phyloP scores from a whole-genome alignment of 2,113 vertebrate genomes.

The Pteruthius melanotis region DNA sequence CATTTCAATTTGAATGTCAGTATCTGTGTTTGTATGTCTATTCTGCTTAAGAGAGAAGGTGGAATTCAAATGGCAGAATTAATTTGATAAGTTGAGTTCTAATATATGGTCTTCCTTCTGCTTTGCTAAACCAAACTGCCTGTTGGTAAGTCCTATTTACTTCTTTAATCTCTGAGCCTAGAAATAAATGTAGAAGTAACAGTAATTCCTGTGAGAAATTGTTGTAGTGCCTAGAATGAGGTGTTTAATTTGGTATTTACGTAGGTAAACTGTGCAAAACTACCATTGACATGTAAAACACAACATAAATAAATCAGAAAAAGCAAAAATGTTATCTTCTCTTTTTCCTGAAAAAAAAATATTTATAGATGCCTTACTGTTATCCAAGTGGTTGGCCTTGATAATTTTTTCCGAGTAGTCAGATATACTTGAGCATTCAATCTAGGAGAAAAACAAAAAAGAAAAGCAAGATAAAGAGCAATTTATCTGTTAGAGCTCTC shows the following conservation, averaged over 20 bases:
- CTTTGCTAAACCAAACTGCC: not conserved
- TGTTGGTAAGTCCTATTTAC: not conserved
- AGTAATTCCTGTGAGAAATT: not conserved
- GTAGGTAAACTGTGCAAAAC: not conserved
- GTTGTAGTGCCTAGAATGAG: not conserved
- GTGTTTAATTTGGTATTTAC: not conserved
- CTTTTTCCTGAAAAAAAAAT: not conserved
- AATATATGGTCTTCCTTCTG: not conserved
- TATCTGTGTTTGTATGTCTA: not conserved
- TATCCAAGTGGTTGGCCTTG: conserved; percentile 96
- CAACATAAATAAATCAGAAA: not conserved
- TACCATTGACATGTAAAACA: not conserved
- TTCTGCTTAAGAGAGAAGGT: not conserved
- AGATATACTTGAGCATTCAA: conserved; percentile 98
- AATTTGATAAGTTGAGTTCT: not conserved
- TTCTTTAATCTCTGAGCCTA: not conserved
- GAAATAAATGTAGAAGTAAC: not conserved
- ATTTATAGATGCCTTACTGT: conserved; percentile 78
- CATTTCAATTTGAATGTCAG: not conserved
- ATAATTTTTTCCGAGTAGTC: conserved; percentile 99
- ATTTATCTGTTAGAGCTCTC: not conserved
- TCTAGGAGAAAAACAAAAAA: conserved; percentile 70
- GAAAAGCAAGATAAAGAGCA: conserved; percentile 8
- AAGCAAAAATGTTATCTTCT: not conserved
- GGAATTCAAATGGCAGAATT: not conserved